Evolutionary conservation across 23 tunicate genomes (phyloP).

Genomic region (Ascidia mentula): DNA sequence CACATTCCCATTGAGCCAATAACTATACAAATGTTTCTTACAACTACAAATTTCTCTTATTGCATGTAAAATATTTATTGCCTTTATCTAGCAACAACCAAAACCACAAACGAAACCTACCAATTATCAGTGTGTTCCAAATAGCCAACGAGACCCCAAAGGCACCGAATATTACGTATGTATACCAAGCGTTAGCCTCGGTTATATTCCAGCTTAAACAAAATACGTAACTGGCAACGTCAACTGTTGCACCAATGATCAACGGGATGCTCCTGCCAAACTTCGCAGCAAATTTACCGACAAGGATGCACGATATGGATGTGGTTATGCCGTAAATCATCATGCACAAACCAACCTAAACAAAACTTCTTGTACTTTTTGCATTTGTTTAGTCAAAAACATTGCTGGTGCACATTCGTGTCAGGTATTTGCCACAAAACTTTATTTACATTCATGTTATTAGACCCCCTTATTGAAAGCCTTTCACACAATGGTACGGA

Average conservation of each 20-base stretch:
- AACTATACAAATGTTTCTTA: no score
- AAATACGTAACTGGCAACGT: conserved; percentile 27
- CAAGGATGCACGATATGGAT: conserved; percentile 14
- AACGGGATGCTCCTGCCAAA: conserved; percentile 43
- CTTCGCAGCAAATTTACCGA: conserved; percentile 49
- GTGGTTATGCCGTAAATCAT: conserved; percentile 35
- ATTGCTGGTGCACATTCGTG: no score
- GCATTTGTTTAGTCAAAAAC: neutral
- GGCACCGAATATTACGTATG: conserved; percentile 22
- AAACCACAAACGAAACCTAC: no score
- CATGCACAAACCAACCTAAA: conserved; percentile 33
- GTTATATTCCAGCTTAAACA: conserved; percentile 28
- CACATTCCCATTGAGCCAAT: no score
- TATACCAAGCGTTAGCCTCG: conserved; percentile 8
- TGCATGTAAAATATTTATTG: no score
- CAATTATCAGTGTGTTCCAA: conserved; percentile 48
- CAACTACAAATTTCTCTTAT: no score
- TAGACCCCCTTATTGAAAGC: no score
- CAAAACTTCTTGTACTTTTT: neutral
- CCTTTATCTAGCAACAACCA: no score
- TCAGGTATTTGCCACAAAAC: no score
- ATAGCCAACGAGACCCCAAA: conserved; percentile 46
- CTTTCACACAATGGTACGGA: neutral
- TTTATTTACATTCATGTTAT: no score
- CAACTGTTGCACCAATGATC: conserved; percentile 15